Base-by-base conservation (phyloP, 2,888 invertebrate genomes). In the Auanema freiburgensis region DNA sequence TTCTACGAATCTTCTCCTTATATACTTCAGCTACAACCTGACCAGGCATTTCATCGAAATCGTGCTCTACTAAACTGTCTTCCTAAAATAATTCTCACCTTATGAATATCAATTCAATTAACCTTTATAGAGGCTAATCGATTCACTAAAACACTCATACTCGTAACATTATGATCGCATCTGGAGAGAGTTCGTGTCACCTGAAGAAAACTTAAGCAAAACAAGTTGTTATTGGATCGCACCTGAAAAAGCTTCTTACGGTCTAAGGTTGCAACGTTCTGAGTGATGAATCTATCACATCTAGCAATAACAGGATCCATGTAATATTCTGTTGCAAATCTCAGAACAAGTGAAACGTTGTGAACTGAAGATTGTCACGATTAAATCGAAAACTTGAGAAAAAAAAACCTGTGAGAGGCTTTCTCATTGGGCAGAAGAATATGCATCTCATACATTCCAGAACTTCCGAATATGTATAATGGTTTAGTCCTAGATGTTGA, bases 371-470 rank as follows among this genome's bases (percentile, higher is more conserved):
- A 18, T 52, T 52, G 12, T 23, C 21, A 10, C n/a, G n/a, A n/a
- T n/a, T 23, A 24, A 52, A 18, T 52, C 18, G n/a, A 18, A 18
- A 24, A 10, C 23, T 23, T 3, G n/a, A 25, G 33, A 23, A 16
- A 24, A 24, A 52, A 52, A 52, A 52, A 46, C n/a, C 68, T 58
- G 72, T 66, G 11, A 79, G 65, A 16, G 74, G 75, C 61, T 78
- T 79, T 33, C 78, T 58, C 69, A 68, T 72, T 12, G 79, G 79
- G 43, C 79, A 79, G 65, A 72, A 78, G 49, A 72, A 74, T 54
- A 78, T 71, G 63, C 76, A 76, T 51, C 78, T 65, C 18, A 78
- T 65, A 46, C 78, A 75, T 55, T 79, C 79, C 51, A 79, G 70
- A 54, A 77, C 65, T 40, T 78, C 75, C 10, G 55, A 54, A 24